A percentile compares a stretch with the other conserved stretches of the same genome.
Conservation (phyloP, 2,797 vertebrate species). For the Remorina albescens region DNA sequence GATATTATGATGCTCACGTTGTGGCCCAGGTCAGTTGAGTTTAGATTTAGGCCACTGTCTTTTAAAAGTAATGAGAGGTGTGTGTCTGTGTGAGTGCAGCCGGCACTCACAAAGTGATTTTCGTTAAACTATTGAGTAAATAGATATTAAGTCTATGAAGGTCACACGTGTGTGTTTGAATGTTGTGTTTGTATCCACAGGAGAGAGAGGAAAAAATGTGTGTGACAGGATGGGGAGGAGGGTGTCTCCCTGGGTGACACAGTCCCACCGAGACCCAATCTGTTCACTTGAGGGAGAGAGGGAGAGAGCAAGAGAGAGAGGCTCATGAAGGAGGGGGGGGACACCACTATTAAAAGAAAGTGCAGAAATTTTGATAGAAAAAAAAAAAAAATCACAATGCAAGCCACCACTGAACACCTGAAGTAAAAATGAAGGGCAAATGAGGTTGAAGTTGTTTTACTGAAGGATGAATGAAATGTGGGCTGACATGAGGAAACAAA, state of each 20-base stretch:
- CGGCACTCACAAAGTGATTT: slow-evolving; percentile 16
- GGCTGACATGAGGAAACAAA: neutral
- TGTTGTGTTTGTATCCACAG: slow-evolving; percentile 46
- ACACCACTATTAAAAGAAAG: slow-evolving; percentile 46
- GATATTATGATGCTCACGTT: neutral
- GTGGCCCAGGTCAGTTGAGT: neutral
- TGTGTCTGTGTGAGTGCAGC: slow-evolving; percentile 9
- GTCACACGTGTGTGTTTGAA: slow-evolving; percentile 57
- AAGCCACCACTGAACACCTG: neutral
- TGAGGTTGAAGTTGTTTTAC: neutral
- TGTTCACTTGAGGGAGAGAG: slow-evolving; percentile 84
- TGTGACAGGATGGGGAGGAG: slow-evolving; percentile 79
- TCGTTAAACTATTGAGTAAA: slow-evolving; percentile 26
- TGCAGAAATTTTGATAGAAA: slow-evolving; percentile 18
- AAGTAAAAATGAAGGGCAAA: neutral
- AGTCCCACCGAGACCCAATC: slow-evolving; percentile 89
- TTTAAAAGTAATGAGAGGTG: neutral
- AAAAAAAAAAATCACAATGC: neutral
- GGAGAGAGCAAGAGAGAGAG: slow-evolving; percentile 34
- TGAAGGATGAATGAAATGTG: neutral
- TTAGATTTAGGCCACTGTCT: neutral
- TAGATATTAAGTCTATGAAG: slow-evolving; percentile 62
- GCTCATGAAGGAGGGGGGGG: slow-evolving; percentile 31
- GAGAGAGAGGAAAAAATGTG: slow-evolving; percentile 50
- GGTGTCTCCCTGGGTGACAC: slow-evolving; percentile 85